Evolutionary conservation across 37 sponge, comb jelly and placozoan species (phyloP).

Genomic region (Chondrosia reniformis): DNA sequence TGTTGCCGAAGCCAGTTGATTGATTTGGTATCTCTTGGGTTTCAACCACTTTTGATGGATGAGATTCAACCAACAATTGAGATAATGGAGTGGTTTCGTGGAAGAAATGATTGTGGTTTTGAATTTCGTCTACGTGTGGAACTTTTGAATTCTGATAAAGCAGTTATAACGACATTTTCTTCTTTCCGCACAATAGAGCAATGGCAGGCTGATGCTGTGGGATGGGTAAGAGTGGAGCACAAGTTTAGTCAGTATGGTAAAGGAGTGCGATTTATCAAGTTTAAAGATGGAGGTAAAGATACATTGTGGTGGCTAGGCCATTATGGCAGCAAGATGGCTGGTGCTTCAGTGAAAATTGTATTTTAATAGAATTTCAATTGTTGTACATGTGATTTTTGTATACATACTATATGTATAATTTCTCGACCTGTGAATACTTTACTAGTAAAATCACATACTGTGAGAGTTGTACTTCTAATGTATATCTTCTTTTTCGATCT

Average conservation of each 20-base stretch:
- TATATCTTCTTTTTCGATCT: too few relatives aligned
- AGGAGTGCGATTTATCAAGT: slow-evolving; percentile 45
- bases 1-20: slow-evolving; percentile 41
- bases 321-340: slow-evolving; percentile 70
- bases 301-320: slow-evolving; percentile 66
- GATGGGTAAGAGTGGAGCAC: slow-evolving; percentile 48
- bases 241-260: slow-evolving; percentile 31
- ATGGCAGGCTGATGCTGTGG: slow-evolving; percentile 43
- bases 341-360: slow-evolving; percentile 17
- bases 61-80: slow-evolving; percentile 30
- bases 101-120: slow-evolving; percentile 54
- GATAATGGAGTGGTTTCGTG: slow-evolving; percentile 55
- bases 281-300: slow-evolving; percentile 55
- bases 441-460: too few relatives aligned
- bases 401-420: too few relatives aligned
- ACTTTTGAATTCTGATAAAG: slow-evolving; percentile 20
- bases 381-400: too few relatives aligned
- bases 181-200: slow-evolving; percentile 22
- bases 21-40: slow-evolving; percentile 16
- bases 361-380: too few relatives aligned
- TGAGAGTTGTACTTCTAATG: too few relatives aligned
- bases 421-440: too few relatives aligned
- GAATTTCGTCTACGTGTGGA: slow-evolving; percentile 28
- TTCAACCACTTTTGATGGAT: slow-evolving; percentile 25
- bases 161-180: background rate